These are phyloP conservation scores for Rotaria socialis DNA, from an alignment of 2,888 invertebrate species.

Conservation along the genomic window DNA sequence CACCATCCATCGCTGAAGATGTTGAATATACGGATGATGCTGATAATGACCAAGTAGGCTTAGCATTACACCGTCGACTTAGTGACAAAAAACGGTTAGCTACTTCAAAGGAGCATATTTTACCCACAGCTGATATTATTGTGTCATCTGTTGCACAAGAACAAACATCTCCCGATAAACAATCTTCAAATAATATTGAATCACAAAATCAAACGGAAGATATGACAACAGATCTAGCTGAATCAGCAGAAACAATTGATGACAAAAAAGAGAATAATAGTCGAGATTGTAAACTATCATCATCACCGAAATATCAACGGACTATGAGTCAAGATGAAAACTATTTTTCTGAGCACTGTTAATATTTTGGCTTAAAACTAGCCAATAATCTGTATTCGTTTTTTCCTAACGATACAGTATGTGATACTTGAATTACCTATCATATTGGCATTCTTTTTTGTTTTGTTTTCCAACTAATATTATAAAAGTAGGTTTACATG, in stretches of 20 bases:
- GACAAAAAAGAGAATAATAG: background rate
- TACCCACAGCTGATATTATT: background rate
- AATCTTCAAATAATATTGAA: background rate
- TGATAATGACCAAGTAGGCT: background rate
- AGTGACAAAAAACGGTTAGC: too few species aligned
- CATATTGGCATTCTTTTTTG: background rate
- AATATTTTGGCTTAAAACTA: background rate
- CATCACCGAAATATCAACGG: background rate
- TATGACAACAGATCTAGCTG: background rate
- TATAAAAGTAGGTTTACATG: background rate
- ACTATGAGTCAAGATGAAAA: slow-evolving; percentile 3
- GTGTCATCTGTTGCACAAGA: too few species aligned
- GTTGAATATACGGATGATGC: background rate
- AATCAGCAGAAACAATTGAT: background rate
- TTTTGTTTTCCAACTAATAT: background rate
- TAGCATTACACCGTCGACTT: background rate
- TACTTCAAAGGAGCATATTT: background rate
- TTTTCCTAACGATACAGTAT: background rate
- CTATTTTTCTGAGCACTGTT: slow-evolving; percentile 26
- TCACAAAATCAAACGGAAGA: background rate
- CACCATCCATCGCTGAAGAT: background rate
- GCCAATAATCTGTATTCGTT: too few species aligned
- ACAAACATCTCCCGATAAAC: background rate
- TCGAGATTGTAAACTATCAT: background rate
- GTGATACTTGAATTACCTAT: background rate